Evolutionary conservation across 2,888 invertebrate genomes (phyloP).

Genomic region (Lordiphosa andalusiaca): DNA sequence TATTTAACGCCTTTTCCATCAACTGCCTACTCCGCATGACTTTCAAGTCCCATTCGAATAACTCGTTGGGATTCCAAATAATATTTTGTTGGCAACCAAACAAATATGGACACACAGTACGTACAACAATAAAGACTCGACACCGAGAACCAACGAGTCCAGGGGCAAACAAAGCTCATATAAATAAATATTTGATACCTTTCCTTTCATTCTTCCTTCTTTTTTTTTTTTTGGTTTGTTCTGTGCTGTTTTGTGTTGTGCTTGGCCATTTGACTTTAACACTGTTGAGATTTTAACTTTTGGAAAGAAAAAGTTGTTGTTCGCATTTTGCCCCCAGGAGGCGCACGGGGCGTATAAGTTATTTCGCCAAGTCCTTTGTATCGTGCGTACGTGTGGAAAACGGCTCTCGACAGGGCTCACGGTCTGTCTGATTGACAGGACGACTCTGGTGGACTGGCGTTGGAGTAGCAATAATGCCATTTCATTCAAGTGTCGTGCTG

Average conservation of each 20-base stretch:
- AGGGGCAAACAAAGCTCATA: conserved; percentile 58
- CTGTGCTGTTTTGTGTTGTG: conserved; percentile 13
- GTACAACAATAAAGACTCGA: conserved; percentile 34
- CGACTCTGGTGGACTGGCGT: conserved; percentile 42
- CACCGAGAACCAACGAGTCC: conserved; percentile 50
- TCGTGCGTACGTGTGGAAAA: conserved; percentile 73
- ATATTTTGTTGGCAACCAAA: conserved; percentile 44
- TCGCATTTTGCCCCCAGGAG: conserved; percentile 36
- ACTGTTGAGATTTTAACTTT: conserved; percentile 68
- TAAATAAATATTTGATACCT: conserved; percentile 69
- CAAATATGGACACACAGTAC: conserved; percentile 44
- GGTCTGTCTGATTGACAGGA: conserved; percentile 55
- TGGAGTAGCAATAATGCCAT: conserved; percentile 73
- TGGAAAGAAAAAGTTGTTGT: conserved; percentile 46
- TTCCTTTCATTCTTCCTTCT: no score
- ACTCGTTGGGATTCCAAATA: conserved; percentile 59
- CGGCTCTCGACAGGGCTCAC: conserved; percentile 30
- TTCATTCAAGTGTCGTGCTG: conserved; percentile 63
- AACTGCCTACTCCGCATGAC: conserved; percentile 11
- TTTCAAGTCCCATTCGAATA: conserved; percentile 35
- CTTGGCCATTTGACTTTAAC: conserved; percentile 56
- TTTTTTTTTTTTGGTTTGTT: no score
- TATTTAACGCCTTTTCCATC: neutral
- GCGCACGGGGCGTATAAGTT: conserved; percentile 68
- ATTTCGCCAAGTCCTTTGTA: conserved; percentile 71